These are phyloP conservation scores for Wiebesia pumilae DNA, from an alignment of 1,140 invertebrate species.

Conservation along the genomic window DNA sequence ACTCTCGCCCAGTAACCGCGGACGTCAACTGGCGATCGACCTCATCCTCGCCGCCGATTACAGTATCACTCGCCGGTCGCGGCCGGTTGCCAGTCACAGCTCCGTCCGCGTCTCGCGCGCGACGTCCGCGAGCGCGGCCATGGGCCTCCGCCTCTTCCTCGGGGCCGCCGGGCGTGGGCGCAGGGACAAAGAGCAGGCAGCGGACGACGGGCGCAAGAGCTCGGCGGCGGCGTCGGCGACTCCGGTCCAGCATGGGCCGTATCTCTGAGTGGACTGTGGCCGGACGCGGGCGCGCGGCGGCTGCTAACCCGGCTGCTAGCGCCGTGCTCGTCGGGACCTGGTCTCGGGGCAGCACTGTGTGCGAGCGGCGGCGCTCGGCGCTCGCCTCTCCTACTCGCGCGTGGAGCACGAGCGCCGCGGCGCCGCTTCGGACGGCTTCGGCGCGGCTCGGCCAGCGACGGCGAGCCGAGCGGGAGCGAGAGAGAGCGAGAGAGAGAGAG, in stretches of 20 bases:
- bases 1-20: too few species aligned
- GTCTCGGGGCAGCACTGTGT: conserved; percentile 59
- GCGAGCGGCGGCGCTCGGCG: conserved; percentile 25
- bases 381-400: conserved; percentile 30
- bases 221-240: conserved; percentile 6
- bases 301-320: conserved; percentile 67
- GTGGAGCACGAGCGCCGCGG: neutral
- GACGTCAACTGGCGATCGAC: neutral
- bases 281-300: conserved; percentile 64
- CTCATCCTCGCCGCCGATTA: too few species aligned
- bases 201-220: too few species aligned
- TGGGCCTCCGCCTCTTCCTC: too few species aligned
- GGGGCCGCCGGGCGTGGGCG: too few species aligned
- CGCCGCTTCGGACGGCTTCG: conserved; percentile 68
- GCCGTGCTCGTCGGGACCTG: conserved; percentile 70
- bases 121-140: too few species aligned
- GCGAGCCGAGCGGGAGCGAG: neutral
- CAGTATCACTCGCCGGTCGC: too few species aligned
- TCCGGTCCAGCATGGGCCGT: conserved; percentile 74
- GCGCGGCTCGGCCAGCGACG: conserved; percentile 64
- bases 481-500: conserved; percentile 26
- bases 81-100: too few species aligned
- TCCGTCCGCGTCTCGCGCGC: too few species aligned
- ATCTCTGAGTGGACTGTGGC: conserved; percentile 76
- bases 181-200: too few species aligned